phyloP scores from a whole-genome alignment of 2,797 vertebrate species.

The Phalloptychus januarius region DNA sequence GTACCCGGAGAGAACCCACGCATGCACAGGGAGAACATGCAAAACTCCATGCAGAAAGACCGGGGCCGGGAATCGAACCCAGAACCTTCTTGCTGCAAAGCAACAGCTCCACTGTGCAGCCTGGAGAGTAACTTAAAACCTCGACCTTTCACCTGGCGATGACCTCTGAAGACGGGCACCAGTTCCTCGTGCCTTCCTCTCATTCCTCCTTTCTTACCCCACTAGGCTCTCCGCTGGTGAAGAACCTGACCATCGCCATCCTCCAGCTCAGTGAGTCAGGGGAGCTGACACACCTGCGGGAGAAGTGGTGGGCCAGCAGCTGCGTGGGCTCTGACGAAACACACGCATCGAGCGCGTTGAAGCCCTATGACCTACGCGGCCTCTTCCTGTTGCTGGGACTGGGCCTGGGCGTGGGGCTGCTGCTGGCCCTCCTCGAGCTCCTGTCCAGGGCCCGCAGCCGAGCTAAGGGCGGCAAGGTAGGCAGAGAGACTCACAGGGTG shows the following conservation, averaged over 20 bases:
- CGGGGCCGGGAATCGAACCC: too few relatives aligned
- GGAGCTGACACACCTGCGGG: constrained; percentile 77
- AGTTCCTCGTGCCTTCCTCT: too few relatives aligned
- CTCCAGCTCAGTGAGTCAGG: constrained; percentile 85
- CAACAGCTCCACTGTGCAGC: too few relatives aligned
- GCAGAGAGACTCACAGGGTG: not conserved
- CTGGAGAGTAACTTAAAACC: too few relatives aligned
- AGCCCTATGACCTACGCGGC: constrained; percentile 78
- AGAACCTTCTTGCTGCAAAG: too few relatives aligned
- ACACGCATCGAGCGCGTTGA: constrained; percentile 62
- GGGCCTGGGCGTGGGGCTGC: constrained; percentile 80
- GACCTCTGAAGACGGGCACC: too few relatives aligned
- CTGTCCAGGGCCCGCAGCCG: constrained; percentile 78
- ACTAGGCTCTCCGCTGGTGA: constrained; percentile 82
- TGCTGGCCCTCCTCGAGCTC: constrained; percentile 85
- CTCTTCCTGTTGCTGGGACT: constrained; percentile 87
- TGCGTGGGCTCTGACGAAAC: constrained; percentile 57
- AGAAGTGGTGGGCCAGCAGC: constrained; percentile 90
- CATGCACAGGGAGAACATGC: too few relatives aligned
- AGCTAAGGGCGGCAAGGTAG: constrained; percentile 83
- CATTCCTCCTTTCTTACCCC: not conserved
- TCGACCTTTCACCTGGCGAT: too few relatives aligned
- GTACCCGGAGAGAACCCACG: too few relatives aligned
- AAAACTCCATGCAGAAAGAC: too few relatives aligned
- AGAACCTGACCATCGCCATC: constrained; percentile 82